phyloP scores from a whole-genome alignment of 2,888 invertebrate species.

The Apantesis nais region DNA sequence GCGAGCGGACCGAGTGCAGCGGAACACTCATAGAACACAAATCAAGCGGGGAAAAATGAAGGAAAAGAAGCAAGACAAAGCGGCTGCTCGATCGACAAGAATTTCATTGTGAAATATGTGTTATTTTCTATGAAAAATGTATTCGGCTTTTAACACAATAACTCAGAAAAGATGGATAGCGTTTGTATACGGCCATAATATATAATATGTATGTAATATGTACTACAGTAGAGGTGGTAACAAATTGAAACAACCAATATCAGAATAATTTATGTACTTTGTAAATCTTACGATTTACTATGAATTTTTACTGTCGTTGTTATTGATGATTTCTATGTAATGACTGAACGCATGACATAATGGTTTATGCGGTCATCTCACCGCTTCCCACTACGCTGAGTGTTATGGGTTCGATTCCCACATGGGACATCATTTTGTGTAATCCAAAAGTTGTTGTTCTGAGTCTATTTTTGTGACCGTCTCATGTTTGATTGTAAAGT shows the following conservation, averaged over 20 bases:
- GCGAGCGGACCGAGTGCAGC: slow-evolving; percentile 65
- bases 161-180: slow-evolving; percentile 52
- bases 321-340: background rate
- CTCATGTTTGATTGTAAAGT: too few relatives aligned
- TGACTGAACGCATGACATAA: too few relatives aligned
- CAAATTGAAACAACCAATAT: background rate
- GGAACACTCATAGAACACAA: slow-evolving; percentile 76
- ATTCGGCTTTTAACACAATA: slow-evolving; percentile 69
- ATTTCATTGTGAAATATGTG: slow-evolving; percentile 77
- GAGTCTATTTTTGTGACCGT: too few relatives aligned
- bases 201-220: slow-evolving; percentile 1
- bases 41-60: slow-evolving; percentile 70
- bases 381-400: too few relatives aligned
- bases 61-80: slow-evolving; percentile 73
- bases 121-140: slow-evolving; percentile 75
- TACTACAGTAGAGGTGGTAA: background rate
- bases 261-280: background rate
- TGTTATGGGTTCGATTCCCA: too few relatives aligned
- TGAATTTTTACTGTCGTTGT: background rate
- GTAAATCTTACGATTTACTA: background rate
- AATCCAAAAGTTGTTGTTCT: too few relatives aligned
- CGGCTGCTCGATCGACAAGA: slow-evolving; percentile 73
- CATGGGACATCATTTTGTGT: too few relatives aligned
- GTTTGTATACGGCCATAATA: slow-evolving; percentile 36
- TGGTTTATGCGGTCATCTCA: background rate